phyloP scores from a whole-genome alignment of 2,797 vertebrate species.

The Sebastolobus alascanus region DNA sequence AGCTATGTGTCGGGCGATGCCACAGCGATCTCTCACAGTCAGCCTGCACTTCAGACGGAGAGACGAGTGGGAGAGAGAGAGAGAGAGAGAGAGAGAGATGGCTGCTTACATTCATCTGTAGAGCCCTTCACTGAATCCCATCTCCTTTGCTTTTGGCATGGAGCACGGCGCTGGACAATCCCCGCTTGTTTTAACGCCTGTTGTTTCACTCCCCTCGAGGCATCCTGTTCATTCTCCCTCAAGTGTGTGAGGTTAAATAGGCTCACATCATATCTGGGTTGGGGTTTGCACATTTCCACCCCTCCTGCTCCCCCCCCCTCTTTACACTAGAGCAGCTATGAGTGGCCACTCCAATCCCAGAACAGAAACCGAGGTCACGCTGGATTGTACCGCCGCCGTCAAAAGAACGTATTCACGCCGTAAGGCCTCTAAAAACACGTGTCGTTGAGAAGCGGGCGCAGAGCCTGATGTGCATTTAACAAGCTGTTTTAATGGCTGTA shows the following conservation, averaged over 20 bases:
- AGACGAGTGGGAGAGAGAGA: constrained; percentile 45
- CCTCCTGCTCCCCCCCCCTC: constrained; percentile 14
- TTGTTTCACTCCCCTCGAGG: constrained; percentile 68
- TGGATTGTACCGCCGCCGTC: constrained; percentile 28
- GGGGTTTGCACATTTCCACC: constrained; percentile 17
- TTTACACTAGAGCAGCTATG: constrained; percentile 52
- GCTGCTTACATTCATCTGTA: constrained; percentile 69
- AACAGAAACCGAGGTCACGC: constrained; percentile 50
- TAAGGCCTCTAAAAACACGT: constrained; percentile 31
- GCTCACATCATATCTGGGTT: constrained; percentile 74
- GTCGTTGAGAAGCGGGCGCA: neutral
- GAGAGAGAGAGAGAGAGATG: constrained; percentile 44
- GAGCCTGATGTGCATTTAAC: constrained; percentile 66
- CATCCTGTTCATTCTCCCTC: constrained; percentile 70
- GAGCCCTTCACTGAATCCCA: constrained; percentile 65
- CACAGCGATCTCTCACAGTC: constrained; percentile 68
- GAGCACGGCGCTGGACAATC: constrained; percentile 64
- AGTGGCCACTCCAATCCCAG: constrained; percentile 65
- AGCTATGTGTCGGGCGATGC: constrained; percentile 86
- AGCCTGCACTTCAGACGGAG: constrained; percentile 85
- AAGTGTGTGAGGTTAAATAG: constrained; percentile 81
- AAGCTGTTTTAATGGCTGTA: constrained; percentile 57
- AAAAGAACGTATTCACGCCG: constrained; percentile 27
- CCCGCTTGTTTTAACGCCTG: constrained; percentile 70
- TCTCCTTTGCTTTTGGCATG: constrained; percentile 46